Evolutionary conservation across 2,797 vertebrate species (phyloP).

Genomic region (Urocyon cinereoargenteus): DNA sequence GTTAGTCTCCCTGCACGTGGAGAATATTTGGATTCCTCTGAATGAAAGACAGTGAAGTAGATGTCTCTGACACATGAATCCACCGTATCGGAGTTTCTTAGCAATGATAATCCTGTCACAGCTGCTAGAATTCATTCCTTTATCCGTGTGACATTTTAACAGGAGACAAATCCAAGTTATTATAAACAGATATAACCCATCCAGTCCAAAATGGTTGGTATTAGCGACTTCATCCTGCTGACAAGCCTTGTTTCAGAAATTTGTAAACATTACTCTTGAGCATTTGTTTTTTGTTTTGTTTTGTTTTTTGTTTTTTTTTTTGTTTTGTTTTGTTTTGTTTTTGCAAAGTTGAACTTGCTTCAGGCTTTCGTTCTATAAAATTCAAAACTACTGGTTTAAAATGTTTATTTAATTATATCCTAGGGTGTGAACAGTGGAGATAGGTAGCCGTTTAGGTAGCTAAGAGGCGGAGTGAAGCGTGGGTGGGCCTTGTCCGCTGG

Average conservation of each 20-base stretch:
- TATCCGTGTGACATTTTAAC: conserved; percentile 89
- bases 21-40: conserved; percentile 75
- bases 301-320: no score
- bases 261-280: conserved; percentile 81
- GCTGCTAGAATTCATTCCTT: conserved; percentile 87
- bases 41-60: conserved; percentile 83
- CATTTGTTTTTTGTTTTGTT: conserved; percentile 52
- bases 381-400: conserved; percentile 80
- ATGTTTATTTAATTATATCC: conserved; percentile 77
- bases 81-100: conserved; percentile 81
- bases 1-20: conserved; percentile 58
- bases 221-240: conserved; percentile 81
- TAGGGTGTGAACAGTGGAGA: conserved; percentile 63
- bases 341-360: conserved; percentile 65
- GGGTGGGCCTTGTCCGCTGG: background rate
- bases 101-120: conserved; percentile 87
- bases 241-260: conserved; percentile 83
- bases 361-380: conserved; percentile 77
- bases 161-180: conserved; percentile 84
- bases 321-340: no score
- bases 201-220: conserved; percentile 82
- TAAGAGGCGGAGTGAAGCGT: conserved; percentile 38
- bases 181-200: conserved; percentile 85
- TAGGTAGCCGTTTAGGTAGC: conserved; percentile 29
- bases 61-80: conserved; percentile 82